Evolutionary conservation across 2,888 invertebrate genomes (phyloP).

Genomic region (Cerastoderma edule): DNA sequence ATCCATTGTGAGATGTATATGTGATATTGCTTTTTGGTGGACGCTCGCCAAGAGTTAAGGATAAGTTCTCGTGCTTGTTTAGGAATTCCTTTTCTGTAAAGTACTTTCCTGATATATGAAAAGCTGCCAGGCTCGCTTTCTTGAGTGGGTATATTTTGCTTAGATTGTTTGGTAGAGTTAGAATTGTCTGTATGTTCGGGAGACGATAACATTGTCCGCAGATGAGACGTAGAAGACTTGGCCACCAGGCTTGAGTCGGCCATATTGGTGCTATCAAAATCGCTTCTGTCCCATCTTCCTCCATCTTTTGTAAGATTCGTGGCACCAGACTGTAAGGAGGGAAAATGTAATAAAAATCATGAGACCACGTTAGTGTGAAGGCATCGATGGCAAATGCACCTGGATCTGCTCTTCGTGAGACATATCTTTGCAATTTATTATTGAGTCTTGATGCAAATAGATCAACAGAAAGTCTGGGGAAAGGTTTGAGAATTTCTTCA

Average conservation of each 20-base stretch:
- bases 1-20: slow-evolving; percentile 40
- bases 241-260: slow-evolving; percentile 45
- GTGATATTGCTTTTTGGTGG: slow-evolving; percentile 44
- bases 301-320: slow-evolving; percentile 30
- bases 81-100: slow-evolving; percentile 36
- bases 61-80: slow-evolving; percentile 37
- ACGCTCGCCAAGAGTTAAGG: slow-evolving; percentile 46
- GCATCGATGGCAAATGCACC: slow-evolving; percentile 44
- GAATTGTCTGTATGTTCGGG: slow-evolving; percentile 20
- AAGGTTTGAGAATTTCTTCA: not conserved
- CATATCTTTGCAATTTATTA: slow-evolving; percentile 32
- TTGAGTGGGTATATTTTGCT: slow-evolving; percentile 24
- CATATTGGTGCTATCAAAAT: slow-evolving; percentile 38
- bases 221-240: slow-evolving; percentile 15
- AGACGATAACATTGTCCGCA: slow-evolving; percentile 6
- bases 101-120: slow-evolving; percentile 42
- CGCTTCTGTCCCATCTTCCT: slow-evolving; percentile 24
- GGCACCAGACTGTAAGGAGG: slow-evolving; percentile 53
- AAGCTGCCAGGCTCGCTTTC: slow-evolving; percentile 45
- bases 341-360: slow-evolving; percentile 38
- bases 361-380: slow-evolving; percentile 42
- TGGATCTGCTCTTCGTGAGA: slow-evolving; percentile 42
- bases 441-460: slow-evolving; percentile 52
- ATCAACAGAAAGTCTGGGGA: slow-evolving; percentile 23
- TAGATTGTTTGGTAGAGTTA: slow-evolving; percentile 31